A percentile compares a stretch with the other conserved stretches of the same genome.
phyloP scores from a whole-genome alignment of 2,888 invertebrate genomes.

The Pyrochroa serraticornis region DNA sequence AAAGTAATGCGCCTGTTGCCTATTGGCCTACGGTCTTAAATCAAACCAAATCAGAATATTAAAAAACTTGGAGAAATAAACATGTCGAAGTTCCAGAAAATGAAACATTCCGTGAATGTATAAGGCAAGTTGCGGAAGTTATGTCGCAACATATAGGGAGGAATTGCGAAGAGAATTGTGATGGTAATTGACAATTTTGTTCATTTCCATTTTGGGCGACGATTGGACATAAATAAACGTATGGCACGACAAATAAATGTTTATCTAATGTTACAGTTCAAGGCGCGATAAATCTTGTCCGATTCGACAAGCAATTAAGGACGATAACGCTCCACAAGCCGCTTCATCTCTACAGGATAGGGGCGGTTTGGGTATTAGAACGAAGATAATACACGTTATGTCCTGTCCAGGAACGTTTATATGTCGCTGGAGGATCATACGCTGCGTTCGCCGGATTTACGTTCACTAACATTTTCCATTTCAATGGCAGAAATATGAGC shows the following conservation, averaged over 20 bases:
- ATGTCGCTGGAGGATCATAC: constrained; percentile 21
- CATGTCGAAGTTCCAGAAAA: constrained; percentile 25
- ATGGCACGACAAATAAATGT: constrained; percentile 11
- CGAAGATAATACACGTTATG: constrained; percentile 25
- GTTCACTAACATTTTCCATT: too few species aligned
- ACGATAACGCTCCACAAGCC: constrained; percentile 30
- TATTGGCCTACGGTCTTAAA: constrained; percentile 31
- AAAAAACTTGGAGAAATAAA: constrained; percentile 34
- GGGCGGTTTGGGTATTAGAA: constrained; percentile 23
- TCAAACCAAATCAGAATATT: constrained; percentile 38
- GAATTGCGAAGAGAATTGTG: background rate
- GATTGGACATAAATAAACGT: constrained; percentile 11
- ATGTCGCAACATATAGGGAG: background rate
- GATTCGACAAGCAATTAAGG: constrained; percentile 35
- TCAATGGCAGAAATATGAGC: too few species aligned
- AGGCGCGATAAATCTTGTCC: constrained; percentile 31
- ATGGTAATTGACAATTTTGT: background rate
- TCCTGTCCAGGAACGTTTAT: constrained; percentile 21
- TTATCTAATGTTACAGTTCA: constrained; percentile 13
- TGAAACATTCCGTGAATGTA: constrained; percentile 23
- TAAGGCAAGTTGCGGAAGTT: constrained; percentile 7
- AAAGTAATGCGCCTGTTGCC: constrained; percentile 13
- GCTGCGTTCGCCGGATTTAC: background rate
- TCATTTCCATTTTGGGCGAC: background rate
- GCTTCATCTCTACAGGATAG: constrained; percentile 20